These are phyloP conservation scores for Anoplophora glabripennis DNA, from an alignment of 1,140 invertebrate species.

Conservation along the genomic window DNA sequence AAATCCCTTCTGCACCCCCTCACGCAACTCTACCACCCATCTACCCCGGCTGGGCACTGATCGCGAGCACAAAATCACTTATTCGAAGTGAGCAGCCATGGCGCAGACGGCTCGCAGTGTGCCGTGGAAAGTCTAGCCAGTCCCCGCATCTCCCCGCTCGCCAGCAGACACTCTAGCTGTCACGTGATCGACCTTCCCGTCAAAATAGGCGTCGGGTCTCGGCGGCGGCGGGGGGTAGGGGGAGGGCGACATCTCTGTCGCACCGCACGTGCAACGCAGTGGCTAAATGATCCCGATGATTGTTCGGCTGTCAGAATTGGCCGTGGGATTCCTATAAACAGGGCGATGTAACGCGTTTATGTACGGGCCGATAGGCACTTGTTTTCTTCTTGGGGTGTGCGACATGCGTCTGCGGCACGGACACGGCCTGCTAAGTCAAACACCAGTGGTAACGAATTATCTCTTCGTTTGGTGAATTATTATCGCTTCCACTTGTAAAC, in stretches of 20 bases:
- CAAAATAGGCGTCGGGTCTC: constrained; percentile 67
- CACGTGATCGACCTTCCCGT: constrained; percentile 70
- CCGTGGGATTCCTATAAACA: constrained; percentile 9
- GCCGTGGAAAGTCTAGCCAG: constrained; percentile 39
- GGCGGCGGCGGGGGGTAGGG: constrained; percentile 25
- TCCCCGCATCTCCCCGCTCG: constrained; percentile 25
- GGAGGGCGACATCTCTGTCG: constrained; percentile 4
- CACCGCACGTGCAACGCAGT: constrained; percentile 12
- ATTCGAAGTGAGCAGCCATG: background rate
- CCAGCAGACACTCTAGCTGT: constrained; percentile 36
- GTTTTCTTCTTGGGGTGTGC: constrained; percentile 2
- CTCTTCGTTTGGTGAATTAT: too few species aligned
- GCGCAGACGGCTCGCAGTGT: constrained; percentile 9
- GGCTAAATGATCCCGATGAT: constrained; percentile 7
- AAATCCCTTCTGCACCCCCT: constrained; percentile 21
- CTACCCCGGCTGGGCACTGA: constrained; percentile 36
- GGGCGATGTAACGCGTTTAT: background rate
- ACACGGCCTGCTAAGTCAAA: too few species aligned
- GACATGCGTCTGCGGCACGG: background rate
- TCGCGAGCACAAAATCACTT: constrained; percentile 31
- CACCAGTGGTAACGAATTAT: too few species aligned
- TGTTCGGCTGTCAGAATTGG: background rate
- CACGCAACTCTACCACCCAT: constrained; percentile 27
- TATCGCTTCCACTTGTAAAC: too few species aligned
- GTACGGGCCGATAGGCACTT: background rate